A percentile compares a stretch with the other conserved stretches of the same genome.
phyloP scores from a whole-genome alignment of 53 echinoderm and acorn worm genomes.

The Zoroaster sp. region DNA sequence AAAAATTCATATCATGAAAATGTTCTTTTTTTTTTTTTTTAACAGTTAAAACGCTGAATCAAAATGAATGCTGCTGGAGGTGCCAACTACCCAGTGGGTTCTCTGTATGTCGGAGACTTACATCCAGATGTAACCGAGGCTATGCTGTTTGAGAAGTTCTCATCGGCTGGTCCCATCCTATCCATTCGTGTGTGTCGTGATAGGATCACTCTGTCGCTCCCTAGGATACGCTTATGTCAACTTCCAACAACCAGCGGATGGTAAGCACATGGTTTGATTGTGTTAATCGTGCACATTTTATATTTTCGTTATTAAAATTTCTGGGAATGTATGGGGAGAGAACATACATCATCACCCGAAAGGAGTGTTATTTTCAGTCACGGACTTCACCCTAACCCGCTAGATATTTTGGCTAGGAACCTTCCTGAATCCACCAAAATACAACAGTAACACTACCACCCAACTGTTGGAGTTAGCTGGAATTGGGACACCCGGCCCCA shows the following conservation, averaged over 20 bases:
- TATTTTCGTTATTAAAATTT: background rate
- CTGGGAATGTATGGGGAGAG: background rate
- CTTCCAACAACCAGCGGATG: constrained; percentile 97
- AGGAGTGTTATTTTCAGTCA: background rate
- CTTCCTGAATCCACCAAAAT: too few species aligned
- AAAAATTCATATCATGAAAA: background rate
- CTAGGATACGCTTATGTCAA: constrained; percentile 95
- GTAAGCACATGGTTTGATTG: constrained; percentile 58
- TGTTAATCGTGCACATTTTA: background rate
- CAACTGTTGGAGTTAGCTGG: too few species aligned
- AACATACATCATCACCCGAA: too few species aligned
- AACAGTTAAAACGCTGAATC: constrained; percentile 5
- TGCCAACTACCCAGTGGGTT: constrained; percentile 91
- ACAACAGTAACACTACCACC: too few species aligned
- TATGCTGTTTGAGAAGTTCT: constrained; percentile 97
- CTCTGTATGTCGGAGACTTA: constrained; percentile 91
- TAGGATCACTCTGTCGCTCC: constrained; percentile 82
- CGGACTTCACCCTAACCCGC: background rate
- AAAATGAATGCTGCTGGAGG: constrained; percentile 86
- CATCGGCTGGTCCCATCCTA: constrained; percentile 90
- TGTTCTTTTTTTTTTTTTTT: background rate
- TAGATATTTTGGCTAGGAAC: too few species aligned
- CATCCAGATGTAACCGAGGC: constrained; percentile 93
- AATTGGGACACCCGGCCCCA: too few species aligned
- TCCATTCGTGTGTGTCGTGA: constrained; percentile 97